These are phyloP conservation scores for Pilophorus perplexus DNA, from an alignment of 2,888 invertebrate species.

Conservation along the genomic window DNA sequence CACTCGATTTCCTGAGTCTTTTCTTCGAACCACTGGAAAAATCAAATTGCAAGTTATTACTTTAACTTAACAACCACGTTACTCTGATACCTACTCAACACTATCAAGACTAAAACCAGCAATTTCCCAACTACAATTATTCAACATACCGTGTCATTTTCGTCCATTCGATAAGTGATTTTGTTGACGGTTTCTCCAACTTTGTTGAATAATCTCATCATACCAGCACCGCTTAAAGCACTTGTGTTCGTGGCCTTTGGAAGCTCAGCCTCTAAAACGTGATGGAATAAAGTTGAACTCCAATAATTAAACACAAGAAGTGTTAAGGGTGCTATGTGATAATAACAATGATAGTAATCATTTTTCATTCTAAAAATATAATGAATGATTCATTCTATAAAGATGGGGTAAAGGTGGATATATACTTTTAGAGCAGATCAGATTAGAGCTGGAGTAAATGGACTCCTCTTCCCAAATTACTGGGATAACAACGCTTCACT, in stretches of 20 bases:
- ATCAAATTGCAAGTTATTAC: too few relatives aligned
- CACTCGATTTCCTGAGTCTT: slow-evolving; percentile 87
- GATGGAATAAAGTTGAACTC: neutral
- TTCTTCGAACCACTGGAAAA: slow-evolving; percentile 96
- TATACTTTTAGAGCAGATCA: too few relatives aligned
- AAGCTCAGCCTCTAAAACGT: slow-evolving; percentile 71
- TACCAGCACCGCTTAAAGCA: slow-evolving; percentile 91
- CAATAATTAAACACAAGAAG: neutral
- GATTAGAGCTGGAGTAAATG: too few relatives aligned
- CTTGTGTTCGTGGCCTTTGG: slow-evolving; percentile 95
- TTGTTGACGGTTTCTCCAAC: slow-evolving; percentile 97
- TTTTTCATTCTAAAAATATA: neutral
- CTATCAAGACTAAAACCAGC: too few relatives aligned
- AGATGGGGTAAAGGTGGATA: too few relatives aligned
- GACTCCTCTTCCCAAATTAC: too few relatives aligned
- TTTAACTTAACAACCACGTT: too few relatives aligned
- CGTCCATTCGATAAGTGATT: slow-evolving; percentile 98
- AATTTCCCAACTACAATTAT: too few relatives aligned
- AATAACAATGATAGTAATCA: slow-evolving; percentile 11
- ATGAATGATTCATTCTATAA: too few relatives aligned
- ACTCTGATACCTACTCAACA: too few relatives aligned
- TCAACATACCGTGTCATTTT: slow-evolving; percentile 85
- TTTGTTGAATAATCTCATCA: slow-evolving; percentile 90
- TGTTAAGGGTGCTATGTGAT: neutral
- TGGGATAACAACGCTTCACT: too few relatives aligned